These are phyloP conservation scores for Malacosoma neustria DNA, from an alignment of 2,888 invertebrate genomes.

Conservation along the genomic window DNA sequence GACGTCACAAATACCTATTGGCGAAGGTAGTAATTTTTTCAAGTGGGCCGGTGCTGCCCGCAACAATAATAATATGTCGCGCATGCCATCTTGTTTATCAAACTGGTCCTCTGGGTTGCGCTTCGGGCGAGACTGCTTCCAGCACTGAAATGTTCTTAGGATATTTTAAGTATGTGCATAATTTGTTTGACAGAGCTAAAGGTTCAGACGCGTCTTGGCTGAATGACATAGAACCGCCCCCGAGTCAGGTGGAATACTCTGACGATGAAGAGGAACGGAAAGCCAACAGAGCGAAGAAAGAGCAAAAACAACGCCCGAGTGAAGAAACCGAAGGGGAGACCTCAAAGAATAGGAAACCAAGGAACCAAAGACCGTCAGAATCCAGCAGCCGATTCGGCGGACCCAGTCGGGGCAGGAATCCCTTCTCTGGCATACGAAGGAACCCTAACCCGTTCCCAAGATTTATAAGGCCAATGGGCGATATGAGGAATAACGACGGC, in stretches of 20 bases:
- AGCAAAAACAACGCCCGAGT: slow-evolving; percentile 24
- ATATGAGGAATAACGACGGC: slow-evolving; percentile 23
- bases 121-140: too few species aligned
- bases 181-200: slow-evolving; percentile 74
- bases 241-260: slow-evolving; percentile 83
- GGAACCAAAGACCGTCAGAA: slow-evolving; percentile 58
- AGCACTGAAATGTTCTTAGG: too few species aligned
- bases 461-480: slow-evolving; percentile 31
- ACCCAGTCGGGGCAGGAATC: slow-evolving; percentile 46
- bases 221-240: slow-evolving; percentile 89
- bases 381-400: slow-evolving; percentile 59
- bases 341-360: slow-evolving; percentile 36
- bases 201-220: slow-evolving; percentile 94
- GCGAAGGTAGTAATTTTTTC: not conserved
- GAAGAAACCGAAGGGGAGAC: slow-evolving; percentile 41
- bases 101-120: too few species aligned
- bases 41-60: not conserved
- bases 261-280: slow-evolving; percentile 90
- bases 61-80: not conserved
- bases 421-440: slow-evolving; percentile 37
- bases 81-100: not conserved
- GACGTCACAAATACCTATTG: not conserved
- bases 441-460: slow-evolving; percentile 32
- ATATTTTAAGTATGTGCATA: slow-evolving; percentile 2
- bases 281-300: slow-evolving; percentile 49